Evolutionary conservation across 2,888 invertebrate species (phyloP).

Genomic region (Torymus auratus): DNA sequence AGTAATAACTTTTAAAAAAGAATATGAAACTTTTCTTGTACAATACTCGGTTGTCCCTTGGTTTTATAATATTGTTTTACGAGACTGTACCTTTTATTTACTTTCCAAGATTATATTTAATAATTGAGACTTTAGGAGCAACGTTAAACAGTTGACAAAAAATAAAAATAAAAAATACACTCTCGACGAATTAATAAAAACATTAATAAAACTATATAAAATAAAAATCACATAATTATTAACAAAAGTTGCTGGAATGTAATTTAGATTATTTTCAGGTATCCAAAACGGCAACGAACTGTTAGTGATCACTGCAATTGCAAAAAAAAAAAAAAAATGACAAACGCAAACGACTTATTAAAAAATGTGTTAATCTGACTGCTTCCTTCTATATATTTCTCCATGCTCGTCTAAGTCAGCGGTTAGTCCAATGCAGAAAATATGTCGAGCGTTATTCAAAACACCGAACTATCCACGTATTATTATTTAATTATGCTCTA

Average conservation of each 20-base stretch:
- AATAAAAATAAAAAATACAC: constrained; percentile 25
- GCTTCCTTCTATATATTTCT: constrained; percentile 23
- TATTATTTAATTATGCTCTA: constrained; percentile 13
- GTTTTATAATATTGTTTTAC: not conserved
- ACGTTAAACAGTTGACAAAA: not conserved
- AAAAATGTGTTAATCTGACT: constrained; percentile 36
- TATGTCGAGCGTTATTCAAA: constrained; percentile 5
- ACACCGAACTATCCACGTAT: constrained; percentile 12
- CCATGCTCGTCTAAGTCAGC: constrained; percentile 43
- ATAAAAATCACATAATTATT: constrained; percentile 28
- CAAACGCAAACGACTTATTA: constrained; percentile 19
- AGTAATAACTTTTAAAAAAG: too few relatives aligned
- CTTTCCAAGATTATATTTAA: not conserved
- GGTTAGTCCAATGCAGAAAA: constrained; percentile 41
- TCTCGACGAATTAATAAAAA: constrained; percentile 20
- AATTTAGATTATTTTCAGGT: constrained; percentile 11
- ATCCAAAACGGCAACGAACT: constrained; percentile 36
- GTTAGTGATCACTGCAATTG: constrained; percentile 50
- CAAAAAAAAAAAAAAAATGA: constrained; percentile 32
- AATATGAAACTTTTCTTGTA: not conserved
- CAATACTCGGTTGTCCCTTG: constrained; percentile 23
- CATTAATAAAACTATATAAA: constrained; percentile 12
- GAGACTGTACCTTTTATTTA: constrained; percentile 29
- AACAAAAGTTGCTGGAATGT: constrained; percentile 23
- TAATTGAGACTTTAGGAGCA: not conserved